Percentiles rank a stretch among this genome's conserved stretches.
phyloP scores from a whole-genome alignment of 2,113 vertebrate genomes.

The Rattus rattus region DNA sequence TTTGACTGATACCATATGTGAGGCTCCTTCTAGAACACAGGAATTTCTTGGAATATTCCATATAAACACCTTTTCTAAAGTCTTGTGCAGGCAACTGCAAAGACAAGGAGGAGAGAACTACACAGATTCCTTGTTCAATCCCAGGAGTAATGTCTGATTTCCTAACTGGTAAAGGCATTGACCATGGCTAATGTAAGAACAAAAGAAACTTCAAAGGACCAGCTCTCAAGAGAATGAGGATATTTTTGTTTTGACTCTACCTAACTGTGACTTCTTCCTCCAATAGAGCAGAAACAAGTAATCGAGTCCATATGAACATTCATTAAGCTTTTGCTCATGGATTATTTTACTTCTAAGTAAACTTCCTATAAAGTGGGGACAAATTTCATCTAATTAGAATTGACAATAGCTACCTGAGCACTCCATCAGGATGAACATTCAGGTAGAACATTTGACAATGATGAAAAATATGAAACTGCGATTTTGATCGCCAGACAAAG shows the following conservation, averaged over 20 bases:
- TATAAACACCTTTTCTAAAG: not conserved
- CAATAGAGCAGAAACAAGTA: not conserved
- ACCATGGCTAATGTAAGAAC: not conserved
- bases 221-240: not conserved
- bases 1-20: not conserved
- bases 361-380: not conserved
- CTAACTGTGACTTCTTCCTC: not conserved
- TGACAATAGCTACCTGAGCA: not conserved
- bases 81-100: not conserved
- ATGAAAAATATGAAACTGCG: not conserved
- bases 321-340: not conserved
- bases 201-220: not conserved
- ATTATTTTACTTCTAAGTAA: slow-evolving; percentile 12
- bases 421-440: not conserved
- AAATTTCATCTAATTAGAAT: not conserved
- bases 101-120: not conserved
- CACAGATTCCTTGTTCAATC: not conserved
- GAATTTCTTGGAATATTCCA: not conserved
- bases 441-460: not conserved
- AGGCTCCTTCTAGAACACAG: not conserved
- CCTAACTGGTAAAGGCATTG: not conserved
- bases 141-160: not conserved
- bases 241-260: not conserved
- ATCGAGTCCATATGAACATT: not conserved
- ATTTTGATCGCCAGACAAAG: not conserved